Evolutionary conservation across 2,113 vertebrate species (phyloP).

Genomic region (Gorsachius goisagi): DNA sequence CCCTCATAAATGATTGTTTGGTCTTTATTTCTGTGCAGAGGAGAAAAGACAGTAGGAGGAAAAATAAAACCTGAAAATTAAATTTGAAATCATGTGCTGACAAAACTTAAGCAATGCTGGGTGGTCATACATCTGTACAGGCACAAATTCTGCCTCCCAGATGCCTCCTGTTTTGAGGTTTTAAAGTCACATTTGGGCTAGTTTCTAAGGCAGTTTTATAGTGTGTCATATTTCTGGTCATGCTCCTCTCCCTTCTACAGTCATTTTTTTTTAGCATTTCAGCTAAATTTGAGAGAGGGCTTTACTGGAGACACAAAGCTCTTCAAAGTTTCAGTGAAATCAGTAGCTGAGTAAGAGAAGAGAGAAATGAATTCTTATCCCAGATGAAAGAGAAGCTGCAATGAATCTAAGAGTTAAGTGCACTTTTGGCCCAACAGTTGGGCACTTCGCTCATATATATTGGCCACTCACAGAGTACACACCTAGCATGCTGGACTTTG

Average conservation of each 20-base stretch:
- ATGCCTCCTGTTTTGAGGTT: not conserved
- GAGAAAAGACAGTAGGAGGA: not conserved
- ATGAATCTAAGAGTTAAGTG: not conserved
- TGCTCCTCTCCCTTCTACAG: not conserved
- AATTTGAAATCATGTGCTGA: not conserved
- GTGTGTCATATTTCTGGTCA: not conserved
- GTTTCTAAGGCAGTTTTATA: not conserved
- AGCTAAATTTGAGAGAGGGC: not conserved
- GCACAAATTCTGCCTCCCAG: not conserved
- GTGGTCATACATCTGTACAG: not conserved
- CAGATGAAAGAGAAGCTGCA: not conserved
- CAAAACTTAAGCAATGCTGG: not conserved
- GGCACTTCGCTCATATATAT: not conserved
- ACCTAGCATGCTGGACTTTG: not conserved
- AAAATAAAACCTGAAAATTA: not conserved
- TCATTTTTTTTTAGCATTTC: not conserved
- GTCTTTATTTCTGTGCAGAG: not conserved
- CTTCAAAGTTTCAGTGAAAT: not conserved
- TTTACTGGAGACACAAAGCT: not conserved
- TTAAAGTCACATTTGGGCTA: not conserved
- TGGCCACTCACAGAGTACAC: rapidly evolving
- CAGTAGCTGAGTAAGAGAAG: not conserved
- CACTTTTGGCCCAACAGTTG: not conserved
- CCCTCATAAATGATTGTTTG: not conserved
- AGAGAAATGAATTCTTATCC: not conserved